Base-by-base conservation (phyloP, 2,888 invertebrate genomes). In the Sympetrum striolatum region DNA sequence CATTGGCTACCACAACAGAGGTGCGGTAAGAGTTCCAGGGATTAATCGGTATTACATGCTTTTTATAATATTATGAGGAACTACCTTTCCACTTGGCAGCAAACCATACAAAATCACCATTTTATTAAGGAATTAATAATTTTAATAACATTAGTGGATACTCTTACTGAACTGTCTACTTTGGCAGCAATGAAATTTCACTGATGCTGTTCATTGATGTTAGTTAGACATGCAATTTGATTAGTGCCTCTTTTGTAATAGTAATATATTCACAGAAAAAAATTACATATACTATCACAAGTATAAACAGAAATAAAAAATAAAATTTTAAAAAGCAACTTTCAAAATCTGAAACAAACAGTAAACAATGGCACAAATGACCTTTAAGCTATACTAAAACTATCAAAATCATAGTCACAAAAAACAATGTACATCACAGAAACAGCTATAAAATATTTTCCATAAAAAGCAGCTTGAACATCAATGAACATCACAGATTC, bases 401-500 rank as follows among this genome's bases (percentile, higher is more conserved):
- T 48, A 91, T 18, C 80, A 90, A 91, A 80, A 90, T 81, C 73
- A 73, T 73, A 25, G 10, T 31, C 73, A 73, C 3, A 73, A 73
- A 73, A 73, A 31, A 25, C 12, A 73, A 31, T 31, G 31, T 31
- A 73, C 73, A 73, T 25, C 25, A 73, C 73, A 73, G 31, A 73
- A 73, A 73, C 73, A 73, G 31, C 73, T 73, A 91, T 82, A 81
- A 91, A 58, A 82, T 86, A 86, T 35, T 60, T 25, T n/a, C 37
- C 58, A 37, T 86, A 37, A 37, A 37, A 86, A 86, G 86, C 86
- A 86, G 64, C 58, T 86, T 64, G 39, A 86, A 91, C 91, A 91
- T 91, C 91, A 91, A 91, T 91, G 91, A 91, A 91, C 91, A 91
- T 90, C 91, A 91, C 91, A 91, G 90, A 90, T 90, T 82, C 82